These are phyloP conservation scores for Ophion ventricosus DNA, from an alignment of 2,888 invertebrate species.

Conservation along the genomic window DNA sequence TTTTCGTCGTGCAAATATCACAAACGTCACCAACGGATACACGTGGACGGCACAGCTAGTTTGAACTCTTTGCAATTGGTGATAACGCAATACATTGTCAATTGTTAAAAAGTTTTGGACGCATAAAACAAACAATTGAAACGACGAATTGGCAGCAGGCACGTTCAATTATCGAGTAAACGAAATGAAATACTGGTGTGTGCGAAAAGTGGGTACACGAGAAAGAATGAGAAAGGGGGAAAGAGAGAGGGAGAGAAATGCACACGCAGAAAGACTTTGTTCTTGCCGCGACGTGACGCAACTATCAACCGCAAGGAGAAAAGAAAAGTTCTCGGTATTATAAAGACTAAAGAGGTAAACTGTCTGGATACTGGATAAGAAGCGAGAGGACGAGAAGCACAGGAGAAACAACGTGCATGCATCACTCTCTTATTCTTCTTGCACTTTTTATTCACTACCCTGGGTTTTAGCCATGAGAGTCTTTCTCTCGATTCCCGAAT, in stretches of 20 bases:
- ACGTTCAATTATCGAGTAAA: neutral
- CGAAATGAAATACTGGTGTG: neutral
- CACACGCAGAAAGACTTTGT: slow-evolving; percentile 76
- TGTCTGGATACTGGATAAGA: slow-evolving; percentile 47
- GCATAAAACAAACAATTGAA: neutral
- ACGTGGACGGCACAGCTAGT: slow-evolving; percentile 19
- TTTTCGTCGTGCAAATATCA: slow-evolving; percentile 31
- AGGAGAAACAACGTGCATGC: slow-evolving; percentile 42
- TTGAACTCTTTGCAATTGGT: slow-evolving; percentile 46
- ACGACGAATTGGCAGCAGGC: neutral
- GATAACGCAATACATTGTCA: neutral
- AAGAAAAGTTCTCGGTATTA: slow-evolving; percentile 80
- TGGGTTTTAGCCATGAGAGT: slow-evolving; percentile 41
- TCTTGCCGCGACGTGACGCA: slow-evolving; percentile 83
- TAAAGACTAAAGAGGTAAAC: slow-evolving; percentile 63
- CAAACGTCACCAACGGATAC: slow-evolving; percentile 1
- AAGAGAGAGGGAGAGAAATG: neutral
- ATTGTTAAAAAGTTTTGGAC: neutral
- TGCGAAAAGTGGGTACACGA: neutral
- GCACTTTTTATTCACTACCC: slow-evolving; percentile 44
- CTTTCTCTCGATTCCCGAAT: slow-evolving; percentile 50
- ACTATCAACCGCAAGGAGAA: slow-evolving; percentile 77
- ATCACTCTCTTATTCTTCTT: slow-evolving; percentile 64
- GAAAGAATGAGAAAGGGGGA: neutral
- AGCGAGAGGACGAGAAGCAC: slow-evolving; percentile 36